Conservation (phyloP, 2,797 vertebrate genomes). For the Oreonectes daqikongensis region DNA sequence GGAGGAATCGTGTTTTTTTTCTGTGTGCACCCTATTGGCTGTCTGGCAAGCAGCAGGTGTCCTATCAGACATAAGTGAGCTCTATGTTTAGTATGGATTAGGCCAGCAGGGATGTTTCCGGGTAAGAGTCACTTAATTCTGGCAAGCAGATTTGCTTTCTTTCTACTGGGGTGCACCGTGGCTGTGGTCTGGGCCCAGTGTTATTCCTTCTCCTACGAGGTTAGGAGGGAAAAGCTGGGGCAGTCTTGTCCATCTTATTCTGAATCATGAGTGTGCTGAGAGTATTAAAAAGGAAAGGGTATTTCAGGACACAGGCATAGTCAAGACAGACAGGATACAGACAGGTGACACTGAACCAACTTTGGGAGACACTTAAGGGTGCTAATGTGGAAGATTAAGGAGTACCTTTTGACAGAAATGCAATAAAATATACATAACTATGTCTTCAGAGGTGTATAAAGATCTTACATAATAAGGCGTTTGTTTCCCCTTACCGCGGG, state of each 20-base stretch:
- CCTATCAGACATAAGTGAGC: constrained; percentile 57
- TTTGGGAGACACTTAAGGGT: too few species aligned
- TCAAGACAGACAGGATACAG: background rate
- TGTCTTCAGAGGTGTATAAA: too few species aligned
- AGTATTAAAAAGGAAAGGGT: constrained; percentile 24
- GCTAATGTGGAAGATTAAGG: too few species aligned
- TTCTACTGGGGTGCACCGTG: constrained; percentile 32
- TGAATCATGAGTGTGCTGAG: constrained; percentile 26
- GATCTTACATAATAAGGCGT: too few species aligned
- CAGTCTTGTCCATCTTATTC: constrained; percentile 9
- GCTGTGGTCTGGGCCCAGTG: constrained; percentile 21
- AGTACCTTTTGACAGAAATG: too few species aligned
- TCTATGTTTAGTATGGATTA: constrained; percentile 62
- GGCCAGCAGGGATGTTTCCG: constrained; percentile 55
- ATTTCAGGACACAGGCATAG: background rate
- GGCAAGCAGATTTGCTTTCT: constrained; percentile 57
- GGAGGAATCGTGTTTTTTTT: constrained; percentile 17
- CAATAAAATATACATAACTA: too few species aligned
- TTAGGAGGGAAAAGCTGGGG: constrained; percentile 28
- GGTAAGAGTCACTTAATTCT: constrained; percentile 59
- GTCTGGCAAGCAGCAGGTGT: constrained; percentile 53
- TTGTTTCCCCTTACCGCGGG: too few species aligned
- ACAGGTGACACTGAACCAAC: background rate
- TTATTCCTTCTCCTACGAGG: constrained; percentile 38
- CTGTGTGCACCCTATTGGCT: constrained; percentile 53